Evolutionary conservation across 2,888 invertebrate species (phyloP).

Genomic region (Hirtodrosophila duncani): DNA sequence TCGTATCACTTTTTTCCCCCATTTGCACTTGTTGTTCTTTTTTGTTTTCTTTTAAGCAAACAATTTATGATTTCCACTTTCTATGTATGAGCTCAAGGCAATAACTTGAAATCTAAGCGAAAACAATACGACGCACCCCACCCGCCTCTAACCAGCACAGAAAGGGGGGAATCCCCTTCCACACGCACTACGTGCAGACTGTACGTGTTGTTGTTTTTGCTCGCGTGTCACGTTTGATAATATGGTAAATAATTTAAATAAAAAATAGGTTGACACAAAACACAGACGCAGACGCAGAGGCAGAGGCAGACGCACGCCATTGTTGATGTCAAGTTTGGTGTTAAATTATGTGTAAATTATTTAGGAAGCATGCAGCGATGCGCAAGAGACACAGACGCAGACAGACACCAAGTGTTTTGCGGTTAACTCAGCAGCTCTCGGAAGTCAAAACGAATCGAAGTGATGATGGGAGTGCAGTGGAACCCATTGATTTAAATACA

Average conservation of each 20-base stretch:
- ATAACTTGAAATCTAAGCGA: conserved; percentile 40
- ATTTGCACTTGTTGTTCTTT: no score
- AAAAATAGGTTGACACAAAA: conserved; percentile 12
- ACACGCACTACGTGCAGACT: conserved; percentile 25
- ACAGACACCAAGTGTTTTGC: no score
- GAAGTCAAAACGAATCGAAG: no score
- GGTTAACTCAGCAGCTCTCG: no score
- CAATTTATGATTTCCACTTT: conserved; percentile 50
- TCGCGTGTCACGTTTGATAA: conserved; percentile 50
- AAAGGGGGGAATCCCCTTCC: background rate
- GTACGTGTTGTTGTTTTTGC: conserved; percentile 8
- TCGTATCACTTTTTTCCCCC: no score
- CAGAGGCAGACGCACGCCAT: conserved; percentile 15
- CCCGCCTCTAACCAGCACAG: background rate
- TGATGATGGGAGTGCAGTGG: no score
- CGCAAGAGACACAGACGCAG: conserved; percentile 25
- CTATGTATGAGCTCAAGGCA: conserved; percentile 30
- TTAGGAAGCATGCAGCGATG: conserved; percentile 39
- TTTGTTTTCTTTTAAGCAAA: conserved; percentile 13
- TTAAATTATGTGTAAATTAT: conserved; percentile 65
- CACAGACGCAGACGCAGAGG: background rate
- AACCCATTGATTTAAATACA: no score
- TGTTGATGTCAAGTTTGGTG: conserved; percentile 49
- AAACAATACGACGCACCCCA: conserved; percentile 20
- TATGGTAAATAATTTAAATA: conserved; percentile 60